Evolutionary conservation across 1,140 invertebrate genomes (phyloP), one percentile per base, ranked within the genome.

Genomic region (Pygmarrhopalites habei): DNA sequence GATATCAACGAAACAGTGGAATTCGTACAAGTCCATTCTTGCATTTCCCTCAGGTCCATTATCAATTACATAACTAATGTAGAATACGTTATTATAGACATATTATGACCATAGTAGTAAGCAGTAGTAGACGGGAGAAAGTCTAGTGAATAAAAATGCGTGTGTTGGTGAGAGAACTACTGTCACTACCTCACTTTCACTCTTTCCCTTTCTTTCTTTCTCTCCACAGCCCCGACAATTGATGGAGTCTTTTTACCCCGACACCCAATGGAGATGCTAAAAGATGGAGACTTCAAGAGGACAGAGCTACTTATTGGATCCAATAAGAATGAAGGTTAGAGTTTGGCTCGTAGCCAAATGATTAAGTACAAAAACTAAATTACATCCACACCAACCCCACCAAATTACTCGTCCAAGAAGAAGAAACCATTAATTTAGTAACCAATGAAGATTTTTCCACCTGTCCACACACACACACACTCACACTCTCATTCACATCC

Each of bases 1-100:
- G 19, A 88, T 93, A 69, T 91, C 88, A 1, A 82, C 87, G 26
- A 85, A 88, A 71, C 90, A 93, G 73, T 92, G 89, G 89, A 91
- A 91, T 73, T 89, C 87, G n/a, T 92, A 92, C 73, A 84, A 83
- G 60, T 88, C 87, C 2, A 90, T 92, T 68, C 81, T 92, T n/a
- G 88, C 87, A 15, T 92, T 92, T 72, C 89, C 89, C 0, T 91
- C 88, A 0, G n/a, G n/a, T n/a, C n/a, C n/a, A n/a, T n/a, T n/a
- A n/a, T n/a, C n/a, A n/a, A n/a, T n/a, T n/a, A n/a, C n/a, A n/a
- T n/a, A n/a, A n/a, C n/a, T n/a, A n/a, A n/a, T n/a, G n/a, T n/a
- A n/a, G n/a, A n/a, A n/a, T n/a, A n/a, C n/a, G n/a, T n/a, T n/a
- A n/a, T n/a, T n/a, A n/a, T n/a, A n/a, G n/a, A n/a, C n/a, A n/a